phyloP scores from a whole-genome alignment of 2,888 invertebrate genomes.

The Campoplex nolae region DNA sequence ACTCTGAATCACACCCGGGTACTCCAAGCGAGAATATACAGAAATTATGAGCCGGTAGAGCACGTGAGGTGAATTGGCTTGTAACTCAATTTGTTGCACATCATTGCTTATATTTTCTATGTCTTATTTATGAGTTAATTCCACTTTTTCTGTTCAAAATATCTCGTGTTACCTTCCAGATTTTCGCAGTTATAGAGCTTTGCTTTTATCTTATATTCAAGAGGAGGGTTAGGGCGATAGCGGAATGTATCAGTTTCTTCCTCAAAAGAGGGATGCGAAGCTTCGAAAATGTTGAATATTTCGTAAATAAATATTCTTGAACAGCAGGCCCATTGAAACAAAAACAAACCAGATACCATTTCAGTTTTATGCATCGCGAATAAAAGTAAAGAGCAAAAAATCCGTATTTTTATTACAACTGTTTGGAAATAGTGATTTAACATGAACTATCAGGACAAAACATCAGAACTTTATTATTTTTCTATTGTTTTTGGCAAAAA shows the following conservation, averaged over 20 bases:
- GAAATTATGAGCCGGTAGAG: constrained; percentile 16
- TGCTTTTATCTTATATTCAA: neutral
- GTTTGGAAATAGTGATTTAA: no score
- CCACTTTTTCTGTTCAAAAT: neutral
- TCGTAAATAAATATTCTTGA: no score
- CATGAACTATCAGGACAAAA: no score
- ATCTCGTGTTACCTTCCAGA: neutral
- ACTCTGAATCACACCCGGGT: constrained; percentile 35
- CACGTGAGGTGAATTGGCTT: constrained; percentile 41
- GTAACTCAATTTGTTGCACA: constrained; percentile 54
- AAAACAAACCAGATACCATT: neutral
- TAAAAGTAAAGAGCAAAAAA: neutral
- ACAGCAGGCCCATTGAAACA: neutral
- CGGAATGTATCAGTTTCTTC: no score
- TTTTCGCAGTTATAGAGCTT: neutral
- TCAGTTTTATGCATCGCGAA: neutral
- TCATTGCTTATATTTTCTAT: neutral
- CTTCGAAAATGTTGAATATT: no score
- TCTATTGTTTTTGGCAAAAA: no score
- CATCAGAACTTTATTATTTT: no score
- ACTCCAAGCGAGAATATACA: constrained; percentile 28
- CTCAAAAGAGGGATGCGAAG: no score
- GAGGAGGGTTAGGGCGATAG: no score
- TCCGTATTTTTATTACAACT: no score
- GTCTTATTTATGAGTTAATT: neutral